A percentile compares a stretch with the other conserved stretches of the same genome.
These are phyloP conservation scores for Chunga burmeisteri DNA, from an alignment of 2,113 vertebrate species.

Conservation along the genomic window DNA sequence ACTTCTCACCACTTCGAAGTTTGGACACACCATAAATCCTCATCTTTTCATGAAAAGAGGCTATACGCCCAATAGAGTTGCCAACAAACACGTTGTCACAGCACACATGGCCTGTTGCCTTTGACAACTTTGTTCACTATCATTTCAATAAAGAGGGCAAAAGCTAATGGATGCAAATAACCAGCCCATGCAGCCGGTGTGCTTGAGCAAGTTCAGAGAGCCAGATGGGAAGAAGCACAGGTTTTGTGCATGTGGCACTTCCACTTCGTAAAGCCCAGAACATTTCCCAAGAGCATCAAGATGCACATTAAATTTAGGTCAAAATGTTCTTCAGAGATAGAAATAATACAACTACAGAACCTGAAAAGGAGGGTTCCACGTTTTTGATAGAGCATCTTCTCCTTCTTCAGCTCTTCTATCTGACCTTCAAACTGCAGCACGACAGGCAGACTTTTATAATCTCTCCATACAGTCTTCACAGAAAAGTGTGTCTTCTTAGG, in stretches of 20 bases:
- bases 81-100: not conserved
- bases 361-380: slow-evolving; percentile 76
- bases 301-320: not conserved
- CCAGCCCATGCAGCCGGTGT: not conserved
- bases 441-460: slow-evolving; percentile 42
- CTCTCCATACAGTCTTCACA: slow-evolving; percentile 63
- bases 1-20: not conserved
- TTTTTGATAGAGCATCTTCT: slow-evolving; percentile 79
- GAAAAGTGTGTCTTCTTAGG: slow-evolving; percentile 72
- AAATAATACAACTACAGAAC: slow-evolving; percentile 36
- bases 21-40: not conserved
- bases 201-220: not conserved
- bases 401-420: slow-evolving; percentile 79
- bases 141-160: not conserved
- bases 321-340: not conserved
- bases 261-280: not conserved
- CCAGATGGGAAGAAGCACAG: not conserved
- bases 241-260: not conserved
- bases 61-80: not conserved
- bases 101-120: not conserved
- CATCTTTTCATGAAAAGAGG: not conserved
- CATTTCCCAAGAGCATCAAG: not conserved
- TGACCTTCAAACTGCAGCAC: slow-evolving; percentile 77
- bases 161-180: not conserved
- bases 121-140: not conserved